Evolutionary conservation across 2,797 vertebrate species (phyloP).

Genomic region (Tauraco hartlaubi): DNA sequence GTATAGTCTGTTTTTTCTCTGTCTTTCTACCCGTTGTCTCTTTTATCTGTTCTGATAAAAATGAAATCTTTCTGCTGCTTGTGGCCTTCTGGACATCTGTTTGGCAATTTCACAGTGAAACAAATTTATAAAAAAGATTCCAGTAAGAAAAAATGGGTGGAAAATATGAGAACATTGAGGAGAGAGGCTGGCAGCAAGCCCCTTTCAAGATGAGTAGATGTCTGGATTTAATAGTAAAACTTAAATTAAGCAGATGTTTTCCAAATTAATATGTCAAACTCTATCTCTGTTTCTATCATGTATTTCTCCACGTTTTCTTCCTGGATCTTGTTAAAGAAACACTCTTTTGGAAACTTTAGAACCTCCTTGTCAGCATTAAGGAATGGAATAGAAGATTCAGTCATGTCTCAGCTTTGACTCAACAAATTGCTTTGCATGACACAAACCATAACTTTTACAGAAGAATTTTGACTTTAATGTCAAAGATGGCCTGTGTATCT

Average conservation of each 20-base stretch:
- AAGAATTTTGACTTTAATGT: background rate
- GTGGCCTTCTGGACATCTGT: background rate
- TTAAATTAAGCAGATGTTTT: slow-evolving; percentile 35
- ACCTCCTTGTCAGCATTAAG: slow-evolving; percentile 32
- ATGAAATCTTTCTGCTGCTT: background rate
- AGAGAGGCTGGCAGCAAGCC: background rate
- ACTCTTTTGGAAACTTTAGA: background rate
- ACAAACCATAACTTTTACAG: background rate
- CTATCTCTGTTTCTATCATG: background rate
- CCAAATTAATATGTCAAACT: background rate
- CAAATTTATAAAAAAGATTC: background rate
- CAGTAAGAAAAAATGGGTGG: background rate
- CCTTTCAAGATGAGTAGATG: background rate
- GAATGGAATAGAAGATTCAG: background rate
- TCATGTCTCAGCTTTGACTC: background rate
- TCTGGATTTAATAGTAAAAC: slow-evolving; percentile 34
- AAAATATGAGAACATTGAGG: background rate
- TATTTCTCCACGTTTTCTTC: background rate
- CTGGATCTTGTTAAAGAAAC: slow-evolving; percentile 11
- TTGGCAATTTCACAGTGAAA: background rate
- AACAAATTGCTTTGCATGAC: background rate
- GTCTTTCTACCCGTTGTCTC: background rate
- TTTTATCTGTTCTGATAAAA: background rate
- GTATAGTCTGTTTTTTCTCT: background rate
- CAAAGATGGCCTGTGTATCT: background rate